Evolutionary conservation across 1,140 invertebrate genomes (phyloP), one percentile per base, ranked within the genome.

Genomic region (Drosophila ambigua): DNA sequence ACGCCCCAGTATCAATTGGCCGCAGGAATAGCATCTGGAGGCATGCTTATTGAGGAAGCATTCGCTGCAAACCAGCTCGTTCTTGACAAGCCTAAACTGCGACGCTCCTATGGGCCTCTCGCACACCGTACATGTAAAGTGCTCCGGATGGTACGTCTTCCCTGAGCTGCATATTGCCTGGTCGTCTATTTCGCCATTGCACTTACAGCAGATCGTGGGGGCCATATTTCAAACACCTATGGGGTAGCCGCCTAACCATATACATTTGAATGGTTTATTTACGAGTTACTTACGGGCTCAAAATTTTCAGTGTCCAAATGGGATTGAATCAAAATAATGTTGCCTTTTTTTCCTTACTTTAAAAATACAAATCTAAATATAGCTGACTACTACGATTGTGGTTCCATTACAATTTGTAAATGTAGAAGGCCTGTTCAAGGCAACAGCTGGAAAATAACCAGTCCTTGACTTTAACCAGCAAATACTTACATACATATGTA

Each of bases 41-140:
- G 66, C 75, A 46, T 77, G 46, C 1, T 65, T 55, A 7, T 9
- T n/a, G 15, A 41, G 45, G 20, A 71, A 77, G 46, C 75, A 77
- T 7, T 53, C 49, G 11, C 4, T 52, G 41, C 75, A 77, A 6
- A 77, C 55, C 58, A 69, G 39, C 15, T 77, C 60, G 31, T 65
- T 48, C 7, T 63, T n/a, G 0, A 77, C 45, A 44, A 61, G 53
- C 5, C 11, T 64, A 35, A 63, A 77, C 11, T n/a, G 15, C 2
- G 13, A 15, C 2, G 35, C 35, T 24, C 57, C 64, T 28, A 71
- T 43, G 35, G 55, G 53, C 39, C 23, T 1, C 1, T 48, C 9
- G 39, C 74, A 77, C 0, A 77, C 53, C 15, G 2, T 35, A 44
- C 74, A 77, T 6, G 73, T 77, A 23, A 77, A 77, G 44, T 77